Evolutionary conservation across 2,113 vertebrate genomes (phyloP).

Genomic region (Verasper variegatus): DNA sequence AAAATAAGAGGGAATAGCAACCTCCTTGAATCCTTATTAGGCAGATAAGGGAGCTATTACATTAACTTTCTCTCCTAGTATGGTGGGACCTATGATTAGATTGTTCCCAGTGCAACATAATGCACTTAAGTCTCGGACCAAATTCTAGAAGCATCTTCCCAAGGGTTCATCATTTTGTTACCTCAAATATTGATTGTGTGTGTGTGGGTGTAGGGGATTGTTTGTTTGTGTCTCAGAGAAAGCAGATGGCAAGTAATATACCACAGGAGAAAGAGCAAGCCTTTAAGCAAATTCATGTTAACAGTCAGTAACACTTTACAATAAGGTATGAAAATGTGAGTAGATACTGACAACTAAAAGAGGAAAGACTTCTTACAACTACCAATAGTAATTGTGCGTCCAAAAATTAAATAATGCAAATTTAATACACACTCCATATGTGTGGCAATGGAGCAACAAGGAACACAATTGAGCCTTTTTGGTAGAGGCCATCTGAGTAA

Average conservation of each 20-base stretch:
- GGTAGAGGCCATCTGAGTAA: too few relatives aligned
- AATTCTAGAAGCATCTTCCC: conserved; percentile 24
- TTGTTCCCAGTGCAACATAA: conserved; percentile 24
- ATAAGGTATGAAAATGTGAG: background rate
- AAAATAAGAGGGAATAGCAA: conserved; percentile 30
- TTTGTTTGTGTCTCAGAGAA: too few relatives aligned
- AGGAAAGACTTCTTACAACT: background rate
- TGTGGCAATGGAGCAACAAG: too few relatives aligned
- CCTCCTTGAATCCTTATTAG: conserved; percentile 44
- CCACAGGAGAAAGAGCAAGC: conserved; percentile 51
- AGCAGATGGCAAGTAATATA: conserved; percentile 64
- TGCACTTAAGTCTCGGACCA: conserved; percentile 16
- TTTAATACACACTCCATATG: too few relatives aligned
- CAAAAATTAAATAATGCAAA: too few relatives aligned
- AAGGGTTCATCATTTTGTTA: conserved; percentile 45
- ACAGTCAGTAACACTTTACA: conserved; percentile 14
- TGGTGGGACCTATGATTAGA: conserved; percentile 25
- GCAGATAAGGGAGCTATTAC: conserved; percentile 46
- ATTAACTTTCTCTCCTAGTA: conserved; percentile 34
- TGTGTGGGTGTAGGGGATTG: background rate
- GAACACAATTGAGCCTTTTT: too few relatives aligned
- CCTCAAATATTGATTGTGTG: conserved; percentile 39
- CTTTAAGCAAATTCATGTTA: conserved; percentile 66
- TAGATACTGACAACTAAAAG: background rate
- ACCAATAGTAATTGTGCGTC: too few relatives aligned